Evolutionary conservation across 2,113 vertebrate genomes (phyloP), one percentile per base, ranked within the genome.

Genomic region (Neogale vison): DNA sequence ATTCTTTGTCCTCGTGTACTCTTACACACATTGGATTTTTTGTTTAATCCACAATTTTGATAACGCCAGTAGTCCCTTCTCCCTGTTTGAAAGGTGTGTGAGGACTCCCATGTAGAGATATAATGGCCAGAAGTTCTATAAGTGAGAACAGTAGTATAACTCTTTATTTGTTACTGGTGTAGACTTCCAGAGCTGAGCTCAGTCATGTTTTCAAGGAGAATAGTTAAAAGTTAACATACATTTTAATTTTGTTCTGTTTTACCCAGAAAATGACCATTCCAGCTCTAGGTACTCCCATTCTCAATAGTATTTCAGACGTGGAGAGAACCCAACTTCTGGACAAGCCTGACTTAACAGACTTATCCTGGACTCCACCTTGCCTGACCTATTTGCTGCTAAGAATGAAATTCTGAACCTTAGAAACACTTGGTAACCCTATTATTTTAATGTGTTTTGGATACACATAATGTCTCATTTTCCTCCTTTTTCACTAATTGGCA

Each of bases 171-270:
- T 86, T 81, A 90, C 4, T n/a, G 20, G 6, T 74, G 31, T 15
- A 55, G 57, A 88, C 29, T 77, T 85, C n/a, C 10, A 74, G n/a
- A 92, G n/a, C 50, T 96, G 42, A 85, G 88, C 42, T 94, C 39
- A 89, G 24, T 36, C n/a, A 23, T 39, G 63, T 94, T 97, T 98
- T 95, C 34, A 92, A 69, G 95, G 52, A 76, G 50, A 87, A 88
- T 13, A 42, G 39, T 96, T 95, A 45, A 92, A 95, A 96, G 95
- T 89, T 18, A 63, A 15, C n/a, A 81, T 59, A 8, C 12, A 69
- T 93, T 97, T 97, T 93, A 90, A 84, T 96, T 95, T 97, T 86
- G 9, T 82, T 93, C 93, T 95, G 76, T 95, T 97, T 92, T 57
- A 39, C 47, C 45, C 36, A 84, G 36, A 95, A 61, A 84, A 88